Evolutionary conservation across 2,113 vertebrate species (phyloP).

Genomic region (Spilogale gracilis): DNA sequence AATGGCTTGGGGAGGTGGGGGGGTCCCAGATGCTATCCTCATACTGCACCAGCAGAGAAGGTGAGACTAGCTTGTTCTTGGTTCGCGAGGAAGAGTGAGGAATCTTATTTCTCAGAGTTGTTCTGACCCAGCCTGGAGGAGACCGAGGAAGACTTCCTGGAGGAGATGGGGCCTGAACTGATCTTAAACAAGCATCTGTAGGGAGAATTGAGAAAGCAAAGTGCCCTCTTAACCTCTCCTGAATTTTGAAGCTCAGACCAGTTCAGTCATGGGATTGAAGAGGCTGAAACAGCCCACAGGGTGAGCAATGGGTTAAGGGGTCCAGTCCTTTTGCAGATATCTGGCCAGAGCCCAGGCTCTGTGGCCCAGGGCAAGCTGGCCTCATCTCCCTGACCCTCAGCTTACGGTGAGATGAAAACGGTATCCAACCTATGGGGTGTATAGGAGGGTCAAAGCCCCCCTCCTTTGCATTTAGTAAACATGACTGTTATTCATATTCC

Average conservation of each 20-base stretch:
- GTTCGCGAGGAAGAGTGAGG: not conserved
- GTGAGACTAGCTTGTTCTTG: not conserved
- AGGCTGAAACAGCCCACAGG: not conserved
- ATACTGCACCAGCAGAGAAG: not conserved
- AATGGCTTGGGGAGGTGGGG: not conserved
- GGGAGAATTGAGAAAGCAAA: not conserved
- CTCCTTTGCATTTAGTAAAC: rapidly evolving
- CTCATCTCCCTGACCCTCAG: not conserved
- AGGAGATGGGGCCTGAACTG: not conserved
- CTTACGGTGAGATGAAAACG: not conserved
- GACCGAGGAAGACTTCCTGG: not conserved
- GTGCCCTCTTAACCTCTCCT: not conserved
- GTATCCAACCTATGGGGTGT: rapidly evolving
- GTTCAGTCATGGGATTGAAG: not conserved
- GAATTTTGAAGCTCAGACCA: not conserved
- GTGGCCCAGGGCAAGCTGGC: not conserved
- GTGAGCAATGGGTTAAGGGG: no score
- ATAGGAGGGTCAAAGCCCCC: not conserved
- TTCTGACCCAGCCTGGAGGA: not conserved
- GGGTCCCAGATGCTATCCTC: not conserved
- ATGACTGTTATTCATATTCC: rapidly evolving
- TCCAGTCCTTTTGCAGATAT: not conserved
- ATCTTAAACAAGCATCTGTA: not conserved
- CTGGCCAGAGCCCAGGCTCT: not conserved
- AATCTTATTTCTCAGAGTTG: not conserved